These are phyloP conservation scores for Harmothoe impar DNA, from an alignment of 2,888 invertebrate genomes.

Conservation along the genomic window DNA sequence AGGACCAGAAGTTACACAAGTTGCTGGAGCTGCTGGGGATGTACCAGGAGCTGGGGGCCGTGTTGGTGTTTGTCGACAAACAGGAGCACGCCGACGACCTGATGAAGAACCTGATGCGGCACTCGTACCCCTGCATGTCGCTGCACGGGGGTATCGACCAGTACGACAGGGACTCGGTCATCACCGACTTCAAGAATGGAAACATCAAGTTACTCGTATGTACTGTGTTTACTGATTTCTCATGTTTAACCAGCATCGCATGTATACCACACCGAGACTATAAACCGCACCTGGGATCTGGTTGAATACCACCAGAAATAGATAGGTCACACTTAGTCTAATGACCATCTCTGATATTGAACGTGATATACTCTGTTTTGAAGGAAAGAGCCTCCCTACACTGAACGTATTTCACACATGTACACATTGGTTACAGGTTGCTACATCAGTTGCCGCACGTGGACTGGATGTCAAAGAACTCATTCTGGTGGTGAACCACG, in stretches of 20 bases:
- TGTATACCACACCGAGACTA: no score
- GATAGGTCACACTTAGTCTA: no score
- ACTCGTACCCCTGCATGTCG: conserved; percentile 97
- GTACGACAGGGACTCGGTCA: conserved; percentile 98
- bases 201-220: conserved; percentile 92
- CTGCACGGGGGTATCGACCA: conserved; percentile 99
- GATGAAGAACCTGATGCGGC: conserved; percentile 95
- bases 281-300: no score
- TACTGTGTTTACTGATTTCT: no score
- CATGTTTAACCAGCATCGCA: not conserved
- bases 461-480: conserved; percentile 99
- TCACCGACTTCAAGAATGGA: conserved; percentile 97
- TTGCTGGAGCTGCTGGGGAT: conserved; percentile 97
- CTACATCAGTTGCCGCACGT: conserved; percentile 98
- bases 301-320: no score
- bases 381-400: no score
- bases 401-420: no score
- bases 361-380: no score
- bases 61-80: conserved; percentile 98
- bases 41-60: conserved; percentile 95
- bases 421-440: conserved; percentile 89
- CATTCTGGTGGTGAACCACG: conserved; percentile 98
- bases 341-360: no score
- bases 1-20: conserved; percentile 98
- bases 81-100: conserved; percentile 97